A percentile compares a stretch with the other conserved stretches of the same genome.
Evolutionary conservation across 2,797 vertebrate genomes (phyloP).

Genomic region (Gambelia wislizenii): DNA sequence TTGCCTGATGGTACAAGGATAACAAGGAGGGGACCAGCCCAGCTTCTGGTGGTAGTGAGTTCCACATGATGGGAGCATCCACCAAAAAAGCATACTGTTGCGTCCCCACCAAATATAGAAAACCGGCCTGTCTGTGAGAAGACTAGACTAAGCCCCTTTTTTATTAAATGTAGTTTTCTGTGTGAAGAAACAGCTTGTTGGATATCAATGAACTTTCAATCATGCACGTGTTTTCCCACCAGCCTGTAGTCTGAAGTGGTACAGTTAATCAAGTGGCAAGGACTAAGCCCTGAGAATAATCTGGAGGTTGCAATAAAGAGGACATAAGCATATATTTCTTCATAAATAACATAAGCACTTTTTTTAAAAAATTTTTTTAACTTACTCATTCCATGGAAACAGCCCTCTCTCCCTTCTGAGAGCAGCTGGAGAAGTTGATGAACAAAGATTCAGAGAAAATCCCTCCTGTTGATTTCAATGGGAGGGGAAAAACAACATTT

Average conservation of each 20-base stretch:
- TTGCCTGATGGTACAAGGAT: neutral
- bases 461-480: slow-evolving; percentile 30
- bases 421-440: slow-evolving; percentile 19
- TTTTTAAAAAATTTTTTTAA: accelerated
- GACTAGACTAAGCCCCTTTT: neutral
- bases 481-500: slow-evolving; percentile 3
- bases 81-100: neutral
- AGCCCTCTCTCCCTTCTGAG: neutral
- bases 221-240: neutral
- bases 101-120: neutral
- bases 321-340: accelerated
- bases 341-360: neutral
- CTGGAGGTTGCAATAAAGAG: neutral
- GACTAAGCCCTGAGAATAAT: neutral
- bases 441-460: neutral
- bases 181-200: neutral
- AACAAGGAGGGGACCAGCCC: neutral
- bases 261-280: neutral
- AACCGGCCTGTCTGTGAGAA: too few species aligned
- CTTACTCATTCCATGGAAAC: neutral
- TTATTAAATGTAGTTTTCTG: neutral
- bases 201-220: too few species aligned
- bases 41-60: neutral
- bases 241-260: too few species aligned
- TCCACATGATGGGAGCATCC: neutral